Evolutionary conservation across 2,888 invertebrate genomes (phyloP).

Genomic region (Caenorhabditis japonica): DNA sequence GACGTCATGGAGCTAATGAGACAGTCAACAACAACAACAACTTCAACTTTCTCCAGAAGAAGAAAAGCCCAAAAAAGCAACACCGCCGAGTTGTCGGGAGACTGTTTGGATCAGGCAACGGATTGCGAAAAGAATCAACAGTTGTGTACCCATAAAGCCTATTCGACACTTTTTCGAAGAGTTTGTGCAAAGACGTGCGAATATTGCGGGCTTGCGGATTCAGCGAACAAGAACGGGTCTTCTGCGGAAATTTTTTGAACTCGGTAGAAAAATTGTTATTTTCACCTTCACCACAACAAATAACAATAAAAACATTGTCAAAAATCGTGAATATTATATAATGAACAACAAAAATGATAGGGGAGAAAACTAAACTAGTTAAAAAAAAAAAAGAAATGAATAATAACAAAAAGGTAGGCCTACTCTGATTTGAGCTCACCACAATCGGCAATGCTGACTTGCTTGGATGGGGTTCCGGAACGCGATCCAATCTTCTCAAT

Average conservation of each 20-base stretch:
- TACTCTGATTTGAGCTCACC: conserved; percentile 62
- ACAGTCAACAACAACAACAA: not conserved
- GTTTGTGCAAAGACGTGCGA: conserved; percentile 49
- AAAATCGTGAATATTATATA: conserved; percentile 20
- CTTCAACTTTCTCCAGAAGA: conserved; percentile 2
- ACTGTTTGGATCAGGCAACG: conserved; percentile 31
- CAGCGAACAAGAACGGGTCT: conserved; percentile 12
- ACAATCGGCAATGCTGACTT: conserved; percentile 78
- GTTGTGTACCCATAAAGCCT: conserved; percentile 31
- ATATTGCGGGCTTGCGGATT: conserved; percentile 29
- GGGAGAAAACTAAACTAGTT: too few species aligned
- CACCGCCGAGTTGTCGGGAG: too few species aligned
- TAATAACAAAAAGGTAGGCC: conserved; percentile 4
- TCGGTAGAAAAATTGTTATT: conserved; percentile 19
- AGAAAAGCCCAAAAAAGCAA: too few species aligned
- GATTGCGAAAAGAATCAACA: conserved; percentile 40
- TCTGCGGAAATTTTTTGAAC: conserved; percentile 14
- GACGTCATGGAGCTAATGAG: conserved; percentile 26
- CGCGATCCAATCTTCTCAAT: conserved; percentile 55
- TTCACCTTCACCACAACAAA: conserved; percentile 30
- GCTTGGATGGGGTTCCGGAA: conserved; percentile 80
- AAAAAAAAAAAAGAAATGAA: conserved; percentile 12
- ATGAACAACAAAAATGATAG: conserved; percentile 13
- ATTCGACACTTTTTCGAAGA: conserved; percentile 25
- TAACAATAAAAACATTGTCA: conserved; percentile 4